These are phyloP conservation scores for Characodon lateralis DNA, from an alignment of 2,797 vertebrate genomes.

Conservation along the genomic window DNA sequence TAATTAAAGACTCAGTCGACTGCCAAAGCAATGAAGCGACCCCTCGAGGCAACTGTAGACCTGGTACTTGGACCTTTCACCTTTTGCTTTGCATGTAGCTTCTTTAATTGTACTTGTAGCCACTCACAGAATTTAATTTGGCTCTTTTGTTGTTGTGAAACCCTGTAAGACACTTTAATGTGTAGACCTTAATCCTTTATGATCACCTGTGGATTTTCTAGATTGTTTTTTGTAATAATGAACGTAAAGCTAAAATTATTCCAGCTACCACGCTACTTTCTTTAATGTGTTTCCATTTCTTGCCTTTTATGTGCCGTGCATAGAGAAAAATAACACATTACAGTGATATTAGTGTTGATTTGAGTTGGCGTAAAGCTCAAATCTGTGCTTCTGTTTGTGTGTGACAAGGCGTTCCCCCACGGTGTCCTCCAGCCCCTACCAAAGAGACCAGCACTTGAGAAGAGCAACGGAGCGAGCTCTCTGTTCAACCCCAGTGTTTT, in stretches of 20 bases:
- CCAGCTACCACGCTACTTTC: constrained; percentile 55
- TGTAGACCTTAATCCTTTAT: constrained; percentile 45
- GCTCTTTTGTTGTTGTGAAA: constrained; percentile 80
- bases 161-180: constrained; percentile 64
- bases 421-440: constrained; percentile 96
- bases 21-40: constrained; percentile 99
- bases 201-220: constrained; percentile 56
- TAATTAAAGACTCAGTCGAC: constrained; percentile 99
- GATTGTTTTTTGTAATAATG: constrained; percentile 47
- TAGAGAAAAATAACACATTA: constrained; percentile 60
- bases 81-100: constrained; percentile 99
- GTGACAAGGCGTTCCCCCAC: constrained; percentile 90
- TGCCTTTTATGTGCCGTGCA: constrained; percentile 69
- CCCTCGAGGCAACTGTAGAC: constrained; percentile 95
- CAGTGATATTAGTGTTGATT: constrained; percentile 27
- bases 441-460: constrained; percentile 98
- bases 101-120: constrained; percentile 92
- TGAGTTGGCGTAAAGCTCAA: constrained; percentile 35
- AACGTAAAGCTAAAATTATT: constrained; percentile 64
- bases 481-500: constrained; percentile 95
- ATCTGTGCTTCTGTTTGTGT: constrained; percentile 46
- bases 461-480: constrained; percentile 91
- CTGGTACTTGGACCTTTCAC: constrained; percentile 99
- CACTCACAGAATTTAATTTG: constrained; percentile 91
- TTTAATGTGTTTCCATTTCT: constrained; percentile 70